phyloP scores from a whole-genome alignment of 2,113 vertebrate genomes.

The Embiotoca jacksoni region DNA sequence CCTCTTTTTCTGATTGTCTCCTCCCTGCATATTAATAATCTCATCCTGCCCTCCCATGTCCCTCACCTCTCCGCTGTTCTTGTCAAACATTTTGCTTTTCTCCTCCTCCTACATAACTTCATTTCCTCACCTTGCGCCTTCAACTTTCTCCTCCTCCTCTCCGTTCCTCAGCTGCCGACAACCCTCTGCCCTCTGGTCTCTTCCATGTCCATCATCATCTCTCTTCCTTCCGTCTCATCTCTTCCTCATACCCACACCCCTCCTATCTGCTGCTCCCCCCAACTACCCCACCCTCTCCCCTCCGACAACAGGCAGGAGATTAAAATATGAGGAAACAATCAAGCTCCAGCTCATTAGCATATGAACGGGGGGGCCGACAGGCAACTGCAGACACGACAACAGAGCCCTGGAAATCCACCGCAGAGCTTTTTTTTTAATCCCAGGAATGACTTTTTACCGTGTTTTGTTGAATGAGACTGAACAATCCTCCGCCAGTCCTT shows the following conservation, averaged over 20 bases:
- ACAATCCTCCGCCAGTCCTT: conserved; percentile 75
- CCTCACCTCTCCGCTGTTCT: conserved; percentile 33
- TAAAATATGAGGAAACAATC: conserved; percentile 88
- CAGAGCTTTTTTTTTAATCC: conserved; percentile 77
- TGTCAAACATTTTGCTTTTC: conserved; percentile 54
- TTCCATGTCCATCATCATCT: conserved; percentile 46
- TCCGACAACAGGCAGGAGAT: conserved; percentile 74
- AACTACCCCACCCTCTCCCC: conserved; percentile 25
- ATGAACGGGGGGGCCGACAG: conserved; percentile 78
- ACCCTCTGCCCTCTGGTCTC: conserved; percentile 43
- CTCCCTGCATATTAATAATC: conserved; percentile 60
- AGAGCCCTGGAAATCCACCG: conserved; percentile 78
- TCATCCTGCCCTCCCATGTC: conserved; percentile 23
- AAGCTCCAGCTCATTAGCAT: conserved; percentile 82
- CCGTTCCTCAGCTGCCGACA: conserved; percentile 23
- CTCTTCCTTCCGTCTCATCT: conserved; percentile 54
- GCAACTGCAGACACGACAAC: conserved; percentile 69
- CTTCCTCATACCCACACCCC: conserved; percentile 33
- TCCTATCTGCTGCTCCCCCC: conserved; percentile 31
- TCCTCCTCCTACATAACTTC: conserved; percentile 34
- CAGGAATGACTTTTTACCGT: conserved; percentile 83
- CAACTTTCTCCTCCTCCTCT: conserved; percentile 26
- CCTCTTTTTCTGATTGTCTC: conserved; percentile 47
- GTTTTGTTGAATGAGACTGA: conserved; percentile 83
- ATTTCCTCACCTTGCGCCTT: conserved; percentile 10